These are phyloP conservation scores for Tipula helvola DNA, from an alignment of 2,888 invertebrate genomes.

Conservation along the genomic window DNA sequence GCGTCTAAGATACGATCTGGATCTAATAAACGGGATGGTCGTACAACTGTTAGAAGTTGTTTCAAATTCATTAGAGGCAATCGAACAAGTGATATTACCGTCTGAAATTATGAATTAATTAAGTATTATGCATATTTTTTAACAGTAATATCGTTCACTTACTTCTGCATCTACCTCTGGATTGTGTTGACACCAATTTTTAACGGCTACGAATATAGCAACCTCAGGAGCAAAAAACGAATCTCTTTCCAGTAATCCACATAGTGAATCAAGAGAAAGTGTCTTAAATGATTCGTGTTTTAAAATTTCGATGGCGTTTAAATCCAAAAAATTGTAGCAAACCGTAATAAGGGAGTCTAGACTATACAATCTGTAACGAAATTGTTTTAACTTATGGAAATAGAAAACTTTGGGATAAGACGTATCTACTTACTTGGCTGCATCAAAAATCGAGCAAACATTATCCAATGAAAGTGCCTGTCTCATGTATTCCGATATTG, in stretches of 20 bases:
- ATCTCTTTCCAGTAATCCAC: conserved; percentile 76
- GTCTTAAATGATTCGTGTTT: conserved; percentile 71
- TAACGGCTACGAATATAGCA: conserved; percentile 84
- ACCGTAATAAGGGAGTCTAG: conserved; percentile 55
- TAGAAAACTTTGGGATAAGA: background rate
- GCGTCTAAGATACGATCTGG: conserved; percentile 90
- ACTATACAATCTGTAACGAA: conserved; percentile 43
- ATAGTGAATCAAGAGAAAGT: conserved; percentile 60
- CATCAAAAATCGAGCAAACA: conserved; percentile 90
- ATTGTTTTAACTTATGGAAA: background rate
- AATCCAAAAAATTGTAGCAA: conserved; percentile 84
- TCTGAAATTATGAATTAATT: conserved; percentile 29
- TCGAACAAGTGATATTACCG: conserved; percentile 54
- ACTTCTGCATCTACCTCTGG: conserved; percentile 38
- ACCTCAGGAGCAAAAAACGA: conserved; percentile 96
- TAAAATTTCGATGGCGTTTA: conserved; percentile 74
- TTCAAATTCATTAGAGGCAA: conserved; percentile 78
- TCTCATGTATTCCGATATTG: conserved; percentile 86
- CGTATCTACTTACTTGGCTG: conserved; percentile 47
- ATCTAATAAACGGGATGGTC: conserved; percentile 74
- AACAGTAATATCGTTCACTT: conserved; percentile 11
- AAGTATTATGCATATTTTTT: conserved; percentile 4
- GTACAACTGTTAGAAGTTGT: conserved; percentile 77
- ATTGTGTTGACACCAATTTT: conserved; percentile 76
- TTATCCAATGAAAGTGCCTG: conserved; percentile 78